Percentiles rank a stretch among this genome's conserved stretches.
phyloP scores from a whole-genome alignment of 2,797 vertebrate genomes.

The Chanos chanos region DNA sequence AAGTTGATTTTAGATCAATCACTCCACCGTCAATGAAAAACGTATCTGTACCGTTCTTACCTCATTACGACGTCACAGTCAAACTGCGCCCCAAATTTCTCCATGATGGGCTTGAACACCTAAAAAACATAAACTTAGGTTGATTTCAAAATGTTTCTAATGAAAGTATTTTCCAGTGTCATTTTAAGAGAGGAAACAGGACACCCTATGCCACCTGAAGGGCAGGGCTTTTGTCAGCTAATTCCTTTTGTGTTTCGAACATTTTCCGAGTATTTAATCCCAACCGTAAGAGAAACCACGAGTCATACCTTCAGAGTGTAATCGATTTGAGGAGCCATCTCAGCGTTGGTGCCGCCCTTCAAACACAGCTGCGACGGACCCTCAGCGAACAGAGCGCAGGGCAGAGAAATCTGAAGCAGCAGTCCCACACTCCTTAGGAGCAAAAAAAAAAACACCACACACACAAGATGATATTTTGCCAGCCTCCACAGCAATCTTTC shows the following conservation, averaged over 20 bases:
- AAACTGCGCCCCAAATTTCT: conserved; percentile 87
- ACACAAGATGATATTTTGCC: too few relatives aligned
- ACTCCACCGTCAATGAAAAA: not conserved
- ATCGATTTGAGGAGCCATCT: conserved; percentile 98
- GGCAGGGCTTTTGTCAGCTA: too few relatives aligned
- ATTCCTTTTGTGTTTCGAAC: too few relatives aligned
- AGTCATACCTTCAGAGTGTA: conserved; percentile 86
- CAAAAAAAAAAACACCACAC: conserved; percentile 2
- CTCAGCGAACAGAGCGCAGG: conserved; percentile 84
- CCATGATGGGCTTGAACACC: conserved; percentile 92
- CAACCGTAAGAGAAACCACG: too few relatives aligned
- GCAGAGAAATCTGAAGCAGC: conserved; percentile 88
- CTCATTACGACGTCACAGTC: conserved; percentile 89
- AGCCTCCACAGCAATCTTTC: too few relatives aligned
- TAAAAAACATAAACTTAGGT: conserved; percentile 52
- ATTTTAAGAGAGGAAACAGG: not conserved
- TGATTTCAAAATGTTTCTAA: not conserved
- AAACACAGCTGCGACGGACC: conserved; percentile 81
- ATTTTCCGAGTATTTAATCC: too few relatives aligned
- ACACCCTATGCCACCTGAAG: too few relatives aligned
- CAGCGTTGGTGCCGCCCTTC: conserved; percentile 94
- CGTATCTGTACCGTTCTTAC: conserved; percentile 54
- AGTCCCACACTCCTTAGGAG: conserved; percentile 87
- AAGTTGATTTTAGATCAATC: too few relatives aligned
- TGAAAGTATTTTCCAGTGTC: not conserved